These are phyloP conservation scores for Leptoteleia sp. DNA, from an alignment of 1,140 invertebrate species.

Conservation along the genomic window DNA sequence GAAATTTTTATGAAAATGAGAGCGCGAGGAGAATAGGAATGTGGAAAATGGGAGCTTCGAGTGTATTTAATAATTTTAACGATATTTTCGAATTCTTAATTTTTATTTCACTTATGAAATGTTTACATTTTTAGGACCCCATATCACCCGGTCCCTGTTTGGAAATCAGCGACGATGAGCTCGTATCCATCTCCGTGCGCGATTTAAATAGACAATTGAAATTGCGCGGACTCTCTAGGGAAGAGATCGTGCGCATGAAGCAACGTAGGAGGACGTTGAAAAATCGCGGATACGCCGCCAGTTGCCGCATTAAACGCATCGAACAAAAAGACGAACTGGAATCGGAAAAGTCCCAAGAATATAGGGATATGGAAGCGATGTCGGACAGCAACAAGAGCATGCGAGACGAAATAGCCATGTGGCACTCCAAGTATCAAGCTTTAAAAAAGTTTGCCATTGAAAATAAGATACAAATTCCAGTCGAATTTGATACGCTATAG, in stretches of 20 bases:
- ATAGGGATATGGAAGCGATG: slow-evolving; percentile 92
- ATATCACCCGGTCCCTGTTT: slow-evolving; percentile 90
- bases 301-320: slow-evolving; percentile 94
- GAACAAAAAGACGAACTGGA: slow-evolving; percentile 96
- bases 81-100: too few relatives aligned
- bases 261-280: slow-evolving; percentile 93
- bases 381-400: slow-evolving; percentile 89
- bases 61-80: too few relatives aligned
- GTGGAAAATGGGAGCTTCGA: too few relatives aligned
- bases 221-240: slow-evolving; percentile 89
- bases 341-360: slow-evolving; percentile 92
- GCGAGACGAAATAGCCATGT: slow-evolving; percentile 88
- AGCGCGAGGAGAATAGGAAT: too few relatives aligned
- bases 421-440: slow-evolving; percentile 90
- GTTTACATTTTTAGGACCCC: slow-evolving; percentile 87
- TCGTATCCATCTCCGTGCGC: slow-evolving; percentile 93
- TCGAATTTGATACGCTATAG: slow-evolving; percentile 85
- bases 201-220: slow-evolving; percentile 95
- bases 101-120: too few relatives aligned
- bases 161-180: slow-evolving; percentile 94
- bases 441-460: slow-evolving; percentile 91
- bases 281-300: slow-evolving; percentile 95
- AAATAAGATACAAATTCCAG: slow-evolving; percentile 91
- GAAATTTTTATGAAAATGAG: too few relatives aligned
- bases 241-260: slow-evolving; percentile 96